Evolutionary conservation across 2,888 invertebrate species (phyloP).

Genomic region (Melinaea menophilus): DNA sequence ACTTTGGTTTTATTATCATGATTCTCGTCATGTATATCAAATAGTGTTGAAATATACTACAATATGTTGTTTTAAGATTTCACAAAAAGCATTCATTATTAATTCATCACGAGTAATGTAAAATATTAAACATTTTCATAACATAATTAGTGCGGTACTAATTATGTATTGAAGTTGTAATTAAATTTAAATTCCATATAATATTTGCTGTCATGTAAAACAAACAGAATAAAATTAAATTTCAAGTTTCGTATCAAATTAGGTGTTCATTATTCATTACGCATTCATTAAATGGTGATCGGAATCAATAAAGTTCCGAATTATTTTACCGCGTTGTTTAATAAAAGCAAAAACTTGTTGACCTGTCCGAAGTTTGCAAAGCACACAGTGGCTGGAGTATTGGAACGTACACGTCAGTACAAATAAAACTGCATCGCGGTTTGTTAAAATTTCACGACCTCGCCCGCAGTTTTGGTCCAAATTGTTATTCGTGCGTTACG

Average conservation of each 20-base stretch:
- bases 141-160: too few relatives aligned
- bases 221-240: conserved; percentile 9
- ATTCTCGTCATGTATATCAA: too few relatives aligned
- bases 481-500: conserved; percentile 35
- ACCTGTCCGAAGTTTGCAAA: conserved; percentile 14
- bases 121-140: too few relatives aligned
- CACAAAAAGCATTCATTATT: too few relatives aligned
- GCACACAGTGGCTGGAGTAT: conserved; percentile 24
- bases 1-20: too few relatives aligned
- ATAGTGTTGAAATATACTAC: too few relatives aligned
- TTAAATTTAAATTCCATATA: neutral
- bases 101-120: too few relatives aligned
- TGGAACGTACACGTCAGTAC: conserved; percentile 47
- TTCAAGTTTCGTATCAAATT: conserved; percentile 12
- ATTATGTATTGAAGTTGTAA: neutral
- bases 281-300: conserved; percentile 30
- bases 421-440: conserved; percentile 54
- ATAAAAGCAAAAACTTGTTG: conserved; percentile 16
- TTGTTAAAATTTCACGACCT: conserved; percentile 64
- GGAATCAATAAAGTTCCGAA: conserved; percentile 26
- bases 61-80: too few relatives aligned
- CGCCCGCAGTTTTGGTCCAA: conserved; percentile 30
- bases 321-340: conserved; percentile 23
- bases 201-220: conserved; percentile 6
- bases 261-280: conserved; percentile 25